Base-by-base conservation (phyloP, 2,113 vertebrate genomes). In the Pyxicephalus adspersus region DNA sequence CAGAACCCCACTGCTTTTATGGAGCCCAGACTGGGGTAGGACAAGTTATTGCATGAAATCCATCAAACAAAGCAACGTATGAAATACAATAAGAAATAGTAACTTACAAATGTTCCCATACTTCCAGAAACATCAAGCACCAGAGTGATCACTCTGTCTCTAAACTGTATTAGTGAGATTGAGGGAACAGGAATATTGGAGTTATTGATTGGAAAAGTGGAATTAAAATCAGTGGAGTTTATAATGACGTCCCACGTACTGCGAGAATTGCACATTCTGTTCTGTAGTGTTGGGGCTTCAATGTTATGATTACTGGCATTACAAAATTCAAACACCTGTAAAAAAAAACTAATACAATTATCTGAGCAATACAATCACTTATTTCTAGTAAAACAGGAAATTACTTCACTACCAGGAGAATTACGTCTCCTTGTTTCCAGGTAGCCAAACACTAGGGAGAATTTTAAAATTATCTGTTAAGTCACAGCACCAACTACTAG, bases 271-370 rank as follows among this genome's bases (percentile, higher is more conserved):
- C 91, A 92, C 77, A 89, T 86, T 64, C 23, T 31, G 83, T 93
- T 94, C 79, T 93, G 92, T 7, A 86, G 76, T 83, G 87, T 93
- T 76, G 86, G 90, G 61, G 88, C 90, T 84, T 92, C 87, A 74
- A 23, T 61, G 50, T 91, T 93, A 80, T 92, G 90, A 13, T 86
- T 90, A 9, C 73, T 81, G 73, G 86, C 64, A 1, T 85, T 79
- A 65, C 90, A 94, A 83, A 92, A 94, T 72, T 91, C 83, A 67
- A 80, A 85, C 26, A 91, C 86, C 91, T 92, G 16, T 19, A 86
- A 80, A 61, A 63, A 84, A 18, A 66, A 55, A 17, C 20, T 0
- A 0, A 68, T 6, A 34, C 31, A n/a, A n/a, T n/a, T n/a, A n/a
- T n/a, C n/a, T n/a, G n/a, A n/a, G n/a, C n/a, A n/a, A n/a, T n/a